phyloP scores from a whole-genome alignment of 2,888 invertebrate species.

The Bombylius discolor region DNA sequence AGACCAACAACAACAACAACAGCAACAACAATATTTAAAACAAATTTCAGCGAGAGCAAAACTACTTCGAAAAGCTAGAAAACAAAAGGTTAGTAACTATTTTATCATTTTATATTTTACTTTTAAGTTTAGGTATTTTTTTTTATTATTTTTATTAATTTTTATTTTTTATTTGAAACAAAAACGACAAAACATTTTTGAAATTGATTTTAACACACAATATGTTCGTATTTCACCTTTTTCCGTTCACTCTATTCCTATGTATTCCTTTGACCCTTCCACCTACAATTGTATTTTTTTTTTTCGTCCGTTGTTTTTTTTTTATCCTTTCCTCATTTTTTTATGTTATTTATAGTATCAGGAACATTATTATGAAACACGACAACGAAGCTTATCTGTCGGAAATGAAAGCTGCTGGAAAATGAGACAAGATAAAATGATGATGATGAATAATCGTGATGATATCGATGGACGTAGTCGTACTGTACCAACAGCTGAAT shows the following conservation, averaged over 20 bases:
- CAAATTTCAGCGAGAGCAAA: conserved; percentile 34
- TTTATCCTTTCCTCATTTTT: background rate
- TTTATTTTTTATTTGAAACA: background rate
- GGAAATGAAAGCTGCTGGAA: conserved; percentile 35
- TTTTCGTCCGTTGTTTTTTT: too few species aligned
- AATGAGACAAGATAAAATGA: conserved; percentile 13
- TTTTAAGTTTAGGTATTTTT: conserved; percentile 11
- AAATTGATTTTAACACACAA: too few species aligned
- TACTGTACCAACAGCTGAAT: conserved; percentile 30
- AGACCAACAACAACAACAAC: conserved; percentile 27
- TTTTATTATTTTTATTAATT: conserved; percentile 11
- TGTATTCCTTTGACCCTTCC: too few species aligned
- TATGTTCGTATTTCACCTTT: too few species aligned
- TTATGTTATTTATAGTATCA: conserved; percentile 17
- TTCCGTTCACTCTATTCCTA: too few species aligned
- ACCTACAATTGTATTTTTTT: background rate
- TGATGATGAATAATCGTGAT: background rate
- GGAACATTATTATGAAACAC: conserved; percentile 32
- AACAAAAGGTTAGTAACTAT: conserved; percentile 30
- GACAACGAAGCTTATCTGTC: conserved; percentile 35
- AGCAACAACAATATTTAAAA: conserved; percentile 24
- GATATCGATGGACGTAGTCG: conserved; percentile 8
- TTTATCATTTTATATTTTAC: conserved; percentile 7
- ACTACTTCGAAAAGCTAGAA: conserved; percentile 33
- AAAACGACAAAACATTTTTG: background rate